Conservation (phyloP, 1,140 invertebrate species). For the Zaprionus kolodkinae region DNA sequence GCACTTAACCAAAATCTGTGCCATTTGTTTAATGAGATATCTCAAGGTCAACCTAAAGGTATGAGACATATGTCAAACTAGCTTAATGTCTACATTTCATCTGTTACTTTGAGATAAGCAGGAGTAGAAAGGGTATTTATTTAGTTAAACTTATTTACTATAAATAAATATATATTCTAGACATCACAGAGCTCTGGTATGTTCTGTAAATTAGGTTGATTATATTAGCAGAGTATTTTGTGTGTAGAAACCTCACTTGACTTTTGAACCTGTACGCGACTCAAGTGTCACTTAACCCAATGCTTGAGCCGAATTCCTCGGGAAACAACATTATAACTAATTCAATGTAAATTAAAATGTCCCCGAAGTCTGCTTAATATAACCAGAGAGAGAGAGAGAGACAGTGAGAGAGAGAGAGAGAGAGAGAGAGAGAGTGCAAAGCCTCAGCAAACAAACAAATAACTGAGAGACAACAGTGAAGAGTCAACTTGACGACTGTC, state of each 20-base stretch:
- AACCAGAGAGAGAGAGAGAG: conserved; percentile 21
- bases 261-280: conserved; percentile 6
- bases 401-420: conserved; percentile 1
- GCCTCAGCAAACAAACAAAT: conserved; percentile 27
- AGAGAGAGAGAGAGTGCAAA: conserved; percentile 10
- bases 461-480: conserved; percentile 50
- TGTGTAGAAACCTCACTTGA: neutral
- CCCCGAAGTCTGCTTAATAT: conserved; percentile 49
- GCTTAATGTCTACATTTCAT: conserved; percentile 1
- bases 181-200: too few relatives aligned
- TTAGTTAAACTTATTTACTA: too few relatives aligned
- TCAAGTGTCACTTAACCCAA: conserved; percentile 31
- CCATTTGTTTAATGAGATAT: conserved; percentile 72
- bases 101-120: too few relatives aligned
- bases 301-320: conserved; percentile 30
- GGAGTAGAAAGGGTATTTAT: too few relatives aligned
- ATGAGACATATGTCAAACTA: neutral
- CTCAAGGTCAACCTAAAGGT: conserved; percentile 12
- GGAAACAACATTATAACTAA: conserved; percentile 51
- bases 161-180: too few relatives aligned
- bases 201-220: too few relatives aligned
- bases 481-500: conserved; percentile 68
- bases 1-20: conserved; percentile 49
- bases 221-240: neutral
- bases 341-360: conserved; percentile 78